Evolutionary conservation across 2,113 vertebrate genomes (phyloP), one percentile per base, ranked within the genome.

Genomic region (Osmerus mordax): DNA sequence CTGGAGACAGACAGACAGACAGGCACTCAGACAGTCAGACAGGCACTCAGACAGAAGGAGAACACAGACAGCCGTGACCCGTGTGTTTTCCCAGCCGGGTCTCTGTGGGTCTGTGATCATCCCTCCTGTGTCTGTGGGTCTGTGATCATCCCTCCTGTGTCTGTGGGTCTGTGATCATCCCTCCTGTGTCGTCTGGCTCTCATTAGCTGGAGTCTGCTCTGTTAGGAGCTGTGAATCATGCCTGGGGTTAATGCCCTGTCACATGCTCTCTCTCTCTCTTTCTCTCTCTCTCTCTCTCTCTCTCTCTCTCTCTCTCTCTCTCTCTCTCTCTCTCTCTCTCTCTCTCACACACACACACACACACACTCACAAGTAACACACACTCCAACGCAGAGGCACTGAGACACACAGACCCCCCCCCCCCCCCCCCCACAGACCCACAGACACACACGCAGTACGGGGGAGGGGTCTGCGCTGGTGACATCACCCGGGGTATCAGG

Each of bases 401-500:
- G 32, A 47, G 8, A 47, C 9, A 47, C 41, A 47, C 8, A n/a
- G 29, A 53, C 75, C 25, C 58, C 58, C 25, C 25, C n/a, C 75
- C 25, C 58, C 58, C 25, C 25, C 75, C 25, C 58, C 58, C 25
- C 25, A 36, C 47, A n/a, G 36, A 53, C 75, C 58, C 58, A 28
- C 58, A 56, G 32, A 16, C 41, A 75, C 53, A 68, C 62, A 65
- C 2, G 7, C 2, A n/a, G 6, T 14, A 13, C 5, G 61, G 61
- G 61, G 53, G 23, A 41, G 73, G 67, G 73, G 76, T 71, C 54
- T 15, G 29, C 65, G 63, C 29, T 28, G 21, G 69, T 77, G 74
- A 77, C 77, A 78, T 78, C 78, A 76, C 58, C 56, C 68, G 70
- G 55, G 60, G 73, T 75, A 74, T 67, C 71, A 73, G 65, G 41